These are phyloP conservation scores for Drosophila prolongata DNA, from an alignment of 2,888 invertebrate species.

Conservation along the genomic window DNA sequence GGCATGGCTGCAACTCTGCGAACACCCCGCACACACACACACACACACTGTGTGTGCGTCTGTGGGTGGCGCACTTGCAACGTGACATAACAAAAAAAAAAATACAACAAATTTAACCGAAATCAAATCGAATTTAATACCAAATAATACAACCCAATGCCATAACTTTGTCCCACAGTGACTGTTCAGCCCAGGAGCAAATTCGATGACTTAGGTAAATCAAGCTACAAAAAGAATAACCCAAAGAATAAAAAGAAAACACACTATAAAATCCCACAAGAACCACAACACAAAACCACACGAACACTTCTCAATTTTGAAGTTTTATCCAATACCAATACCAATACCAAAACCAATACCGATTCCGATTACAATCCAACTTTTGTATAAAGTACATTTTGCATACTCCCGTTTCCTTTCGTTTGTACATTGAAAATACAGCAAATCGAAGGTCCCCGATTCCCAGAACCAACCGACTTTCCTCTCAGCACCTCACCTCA, in stretches of 20 bases:
- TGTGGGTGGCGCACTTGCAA: slow-evolving; percentile 26
- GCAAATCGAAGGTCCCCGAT: slow-evolving; percentile 39
- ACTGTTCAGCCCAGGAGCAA: slow-evolving; percentile 89
- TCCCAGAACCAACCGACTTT: slow-evolving; percentile 13
- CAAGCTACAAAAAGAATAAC: slow-evolving; percentile 38
- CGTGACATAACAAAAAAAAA: slow-evolving; percentile 36
- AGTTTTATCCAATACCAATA: slow-evolving; percentile 42
- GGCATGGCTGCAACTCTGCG: slow-evolving; percentile 22
- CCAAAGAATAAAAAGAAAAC: slow-evolving; percentile 32
- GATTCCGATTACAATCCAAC: slow-evolving; percentile 41
- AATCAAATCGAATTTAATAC: slow-evolving; percentile 51
- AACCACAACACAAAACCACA: slow-evolving; percentile 39
- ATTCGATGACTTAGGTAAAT: slow-evolving; percentile 90
- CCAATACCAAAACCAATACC: slow-evolving; percentile 19
- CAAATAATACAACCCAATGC: slow-evolving; percentile 71
- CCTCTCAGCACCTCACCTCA: slow-evolving; percentile 31
- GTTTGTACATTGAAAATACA: slow-evolving; percentile 49
- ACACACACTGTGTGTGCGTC: slow-evolving; percentile 12
- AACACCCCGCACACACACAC: slow-evolving; percentile 25
- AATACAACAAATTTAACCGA: slow-evolving; percentile 40
- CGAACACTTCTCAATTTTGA: slow-evolving; percentile 56
- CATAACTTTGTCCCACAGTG: slow-evolving; percentile 85
- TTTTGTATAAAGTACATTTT: slow-evolving; percentile 62
- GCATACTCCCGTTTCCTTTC: slow-evolving; percentile 44
- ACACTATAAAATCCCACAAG: slow-evolving; percentile 40